Evolutionary conservation across 2,888 invertebrate genomes (phyloP).

Genomic region (Pyralis farinalis): DNA sequence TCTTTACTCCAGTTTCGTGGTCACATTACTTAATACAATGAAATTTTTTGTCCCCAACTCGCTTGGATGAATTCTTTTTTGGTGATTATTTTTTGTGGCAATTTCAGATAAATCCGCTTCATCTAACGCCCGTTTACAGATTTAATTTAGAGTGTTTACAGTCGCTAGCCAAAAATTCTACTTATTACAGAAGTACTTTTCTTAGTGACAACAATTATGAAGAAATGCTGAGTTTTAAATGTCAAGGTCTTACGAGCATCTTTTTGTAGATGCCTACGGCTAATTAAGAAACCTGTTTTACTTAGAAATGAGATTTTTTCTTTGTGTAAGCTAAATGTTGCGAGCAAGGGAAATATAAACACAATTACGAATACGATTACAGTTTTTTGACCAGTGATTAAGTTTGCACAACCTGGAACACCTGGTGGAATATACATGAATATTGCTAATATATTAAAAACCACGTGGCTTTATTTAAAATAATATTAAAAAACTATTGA

Average conservation of each 20-base stretch:
- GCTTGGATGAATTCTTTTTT: slow-evolving; percentile 26
- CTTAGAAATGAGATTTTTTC: not conserved
- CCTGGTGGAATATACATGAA: too few relatives aligned
- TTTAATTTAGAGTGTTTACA: slow-evolving; percentile 29
- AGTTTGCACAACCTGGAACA: too few relatives aligned
- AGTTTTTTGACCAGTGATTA: too few relatives aligned
- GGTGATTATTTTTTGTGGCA: slow-evolving; percentile 29
- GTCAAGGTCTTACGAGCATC: not conserved
- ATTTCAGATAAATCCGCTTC: slow-evolving; percentile 30
- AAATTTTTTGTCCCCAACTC: slow-evolving; percentile 38
- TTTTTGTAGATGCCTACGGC: not conserved
- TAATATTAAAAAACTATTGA: too few relatives aligned
- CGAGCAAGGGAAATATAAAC: too few relatives aligned
- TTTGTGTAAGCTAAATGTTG: too few relatives aligned
- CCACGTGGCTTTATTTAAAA: too few relatives aligned
- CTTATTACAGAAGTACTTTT: not conserved
- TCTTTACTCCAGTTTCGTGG: slow-evolving; percentile 34
- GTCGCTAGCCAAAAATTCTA: not conserved
- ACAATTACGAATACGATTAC: too few relatives aligned
- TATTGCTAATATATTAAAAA: too few relatives aligned
- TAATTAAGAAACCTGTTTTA: not conserved
- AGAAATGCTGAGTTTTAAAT: not conserved
- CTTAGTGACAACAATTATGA: not conserved
- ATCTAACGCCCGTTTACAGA: slow-evolving; percentile 28
- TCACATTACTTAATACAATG: slow-evolving; percentile 57